Evolutionary conservation across 2,797 vertebrate species (phyloP).

Genomic region (Phrynocephalus vlangalii): DNA sequence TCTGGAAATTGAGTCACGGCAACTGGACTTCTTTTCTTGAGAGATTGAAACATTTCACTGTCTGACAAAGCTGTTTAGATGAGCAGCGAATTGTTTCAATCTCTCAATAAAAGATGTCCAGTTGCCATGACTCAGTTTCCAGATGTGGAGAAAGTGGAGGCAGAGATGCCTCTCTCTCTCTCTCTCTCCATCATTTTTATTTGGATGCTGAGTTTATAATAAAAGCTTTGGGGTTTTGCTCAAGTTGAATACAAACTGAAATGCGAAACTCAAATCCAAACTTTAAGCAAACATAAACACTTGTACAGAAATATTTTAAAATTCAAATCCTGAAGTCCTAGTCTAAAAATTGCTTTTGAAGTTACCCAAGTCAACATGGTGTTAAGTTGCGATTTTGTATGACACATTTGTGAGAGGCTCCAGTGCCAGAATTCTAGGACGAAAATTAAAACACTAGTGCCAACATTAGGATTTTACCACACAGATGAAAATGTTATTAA

Average conservation of each 20-base stretch:
- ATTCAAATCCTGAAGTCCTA: not conserved
- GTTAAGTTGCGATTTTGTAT: not conserved
- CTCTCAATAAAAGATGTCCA: too few relatives aligned
- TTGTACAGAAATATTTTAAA: not conserved
- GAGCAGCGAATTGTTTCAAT: too few relatives aligned
- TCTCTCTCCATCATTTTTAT: not conserved
- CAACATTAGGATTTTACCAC: not conserved
- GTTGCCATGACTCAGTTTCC: too few relatives aligned
- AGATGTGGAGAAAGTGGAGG: too few relatives aligned
- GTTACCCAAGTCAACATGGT: not conserved
- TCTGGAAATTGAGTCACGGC: too few relatives aligned
- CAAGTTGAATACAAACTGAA: not conserved
- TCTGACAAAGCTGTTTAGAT: too few relatives aligned
- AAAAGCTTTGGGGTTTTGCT: slow-evolving; percentile 1
- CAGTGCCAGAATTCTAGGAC: not conserved
- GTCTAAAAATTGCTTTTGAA: not conserved
- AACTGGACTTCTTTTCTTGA: too few relatives aligned
- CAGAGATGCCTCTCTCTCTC: too few relatives aligned
- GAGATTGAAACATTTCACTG: too few relatives aligned
- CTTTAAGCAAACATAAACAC: not conserved
- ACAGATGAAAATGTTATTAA: not conserved
- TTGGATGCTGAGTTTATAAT: not conserved
- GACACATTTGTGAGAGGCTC: not conserved
- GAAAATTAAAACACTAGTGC: not conserved
- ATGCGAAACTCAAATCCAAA: not conserved